These are phyloP conservation scores for Phasianus colchicus DNA, from an alignment of 2,113 vertebrate genomes.

Conservation along the genomic window DNA sequence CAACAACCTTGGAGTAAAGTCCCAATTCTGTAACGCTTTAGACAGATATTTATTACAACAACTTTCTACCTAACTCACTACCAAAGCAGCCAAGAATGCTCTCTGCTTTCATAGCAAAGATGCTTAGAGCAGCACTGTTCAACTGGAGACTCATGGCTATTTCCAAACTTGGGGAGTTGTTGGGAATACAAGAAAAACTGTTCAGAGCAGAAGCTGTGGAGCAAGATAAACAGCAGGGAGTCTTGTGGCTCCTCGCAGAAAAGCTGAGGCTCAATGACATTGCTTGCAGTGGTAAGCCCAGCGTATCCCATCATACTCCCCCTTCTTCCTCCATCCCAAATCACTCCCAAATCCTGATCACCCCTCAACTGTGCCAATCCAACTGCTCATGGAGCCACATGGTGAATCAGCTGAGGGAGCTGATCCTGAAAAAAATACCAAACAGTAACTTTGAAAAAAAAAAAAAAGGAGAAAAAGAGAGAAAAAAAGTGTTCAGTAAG, in stretches of 20 bases:
- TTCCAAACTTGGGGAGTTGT: neutral
- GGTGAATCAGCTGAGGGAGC: constrained; percentile 47
- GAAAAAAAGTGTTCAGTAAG: neutral
- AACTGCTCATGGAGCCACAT: constrained; percentile 32
- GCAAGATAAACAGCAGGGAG: neutral
- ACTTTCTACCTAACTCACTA: neutral
- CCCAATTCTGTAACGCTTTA: fast-evolving
- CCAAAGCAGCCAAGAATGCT: neutral
- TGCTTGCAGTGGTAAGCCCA: constrained; percentile 1
- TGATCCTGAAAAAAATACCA: constrained; percentile 45
- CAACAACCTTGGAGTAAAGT: neutral
- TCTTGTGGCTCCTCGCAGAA: constrained; percentile 55
- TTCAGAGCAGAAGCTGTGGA: no score
- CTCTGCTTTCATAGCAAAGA: neutral
- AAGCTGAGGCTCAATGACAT: constrained; percentile 36
- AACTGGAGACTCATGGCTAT: neutral
- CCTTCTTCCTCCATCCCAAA: constrained; percentile 47
- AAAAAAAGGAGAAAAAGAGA: neutral
- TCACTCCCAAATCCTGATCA: constrained; percentile 56
- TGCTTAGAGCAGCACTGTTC: neutral
- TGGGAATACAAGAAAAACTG: no score
- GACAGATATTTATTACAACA: neutral
- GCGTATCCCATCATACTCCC: constrained; percentile 44
- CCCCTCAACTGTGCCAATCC: constrained; percentile 64
- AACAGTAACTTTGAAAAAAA: neutral